phyloP scores from a whole-genome alignment of 92 coral and sea anemone genomes.

The Ricordea florida region DNA sequence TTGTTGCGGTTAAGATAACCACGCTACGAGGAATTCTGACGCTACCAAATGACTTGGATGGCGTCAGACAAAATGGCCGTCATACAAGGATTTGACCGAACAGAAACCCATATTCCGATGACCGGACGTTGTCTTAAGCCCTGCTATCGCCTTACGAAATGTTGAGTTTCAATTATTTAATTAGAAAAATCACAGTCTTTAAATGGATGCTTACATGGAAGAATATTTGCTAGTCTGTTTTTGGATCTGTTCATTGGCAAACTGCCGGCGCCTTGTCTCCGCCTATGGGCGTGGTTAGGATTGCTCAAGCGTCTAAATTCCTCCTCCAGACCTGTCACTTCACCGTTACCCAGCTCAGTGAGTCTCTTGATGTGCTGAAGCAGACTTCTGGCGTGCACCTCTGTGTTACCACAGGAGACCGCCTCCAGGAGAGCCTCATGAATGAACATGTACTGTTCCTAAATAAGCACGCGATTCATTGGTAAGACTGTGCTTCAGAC shows the following conservation, averaged over 20 bases:
- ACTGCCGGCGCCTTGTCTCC: constrained; percentile 75
- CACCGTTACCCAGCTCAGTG: constrained; percentile 78
- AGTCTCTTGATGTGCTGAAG: constrained; percentile 86
- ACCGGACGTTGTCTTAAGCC: too few species aligned
- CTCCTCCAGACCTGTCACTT: constrained; percentile 82
- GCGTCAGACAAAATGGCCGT: too few species aligned
- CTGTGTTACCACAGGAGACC: constrained; percentile 91
- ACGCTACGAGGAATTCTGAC: too few species aligned
- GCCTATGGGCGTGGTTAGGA: constrained; percentile 76
- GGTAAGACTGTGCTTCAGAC: neutral
- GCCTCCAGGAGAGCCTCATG: constrained; percentile 94
- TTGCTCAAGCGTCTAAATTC: constrained; percentile 85
- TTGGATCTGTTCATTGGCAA: constrained; percentile 82
- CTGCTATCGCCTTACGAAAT: too few species aligned
- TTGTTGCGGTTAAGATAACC: too few species aligned
- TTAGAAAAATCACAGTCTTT: too few species aligned
- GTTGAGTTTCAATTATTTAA: neutral
- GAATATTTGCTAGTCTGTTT: constrained; percentile 89
- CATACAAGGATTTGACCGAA: too few species aligned
- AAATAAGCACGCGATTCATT: neutral
- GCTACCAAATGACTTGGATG: too few species aligned
- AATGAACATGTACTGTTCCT: constrained; percentile 92
- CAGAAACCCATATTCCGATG: too few species aligned
- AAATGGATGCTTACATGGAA: constrained; percentile 88
- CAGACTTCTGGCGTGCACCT: constrained; percentile 92